Base-by-base conservation (phyloP, 2,797 vertebrate species). In the Lophotriccus pileatus region DNA sequence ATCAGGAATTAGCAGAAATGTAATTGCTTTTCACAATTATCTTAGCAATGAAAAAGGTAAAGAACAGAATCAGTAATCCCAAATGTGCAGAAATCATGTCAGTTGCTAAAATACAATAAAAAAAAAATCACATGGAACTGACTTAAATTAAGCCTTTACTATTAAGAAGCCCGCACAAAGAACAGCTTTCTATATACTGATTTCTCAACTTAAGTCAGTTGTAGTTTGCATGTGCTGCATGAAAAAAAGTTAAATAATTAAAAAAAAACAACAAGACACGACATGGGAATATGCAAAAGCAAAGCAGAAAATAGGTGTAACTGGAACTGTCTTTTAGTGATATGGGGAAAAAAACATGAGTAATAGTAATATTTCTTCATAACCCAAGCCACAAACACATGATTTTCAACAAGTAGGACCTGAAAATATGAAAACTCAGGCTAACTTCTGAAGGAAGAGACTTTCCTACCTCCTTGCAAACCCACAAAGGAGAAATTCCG, bases 81-180 rank as follows among this genome's bases (percentile, higher is more conserved):
- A 58, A 70, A 34, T 3, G 27, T 68, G 16, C 5, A 81, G 80
- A 86, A 67, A 78, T 7, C 14, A 25, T 1, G 17, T 30, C 14
- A 5, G 17, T 19, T 76, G 43, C 43, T 74, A 44, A 53, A 89
- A 86, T 20, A 28, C 0, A 2, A 27, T 19, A 28, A 28, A 72
- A 63, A 55, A 56, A 6, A 52, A 6, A 6, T 0, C 1, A 3
- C 1, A 43, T 1, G 0, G 27, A 67, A 27, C 14, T 37, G 22
- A 46, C 13, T 58, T 44, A 41, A 63, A 24, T 0, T 2, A 50
- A n/a, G 19, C 13, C 27, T 44, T 58, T 22, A 67, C 13, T 41
- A 49, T 30, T 12, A 49, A 1, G 11, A 41, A 78, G 7, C 13
- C n/a, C 46, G 9, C 12, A 43, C 3, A 72, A 85, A 7, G 5